Evolutionary conservation across 2,888 invertebrate species (phyloP).

Genomic region (Chloromyia formosa): DNA sequence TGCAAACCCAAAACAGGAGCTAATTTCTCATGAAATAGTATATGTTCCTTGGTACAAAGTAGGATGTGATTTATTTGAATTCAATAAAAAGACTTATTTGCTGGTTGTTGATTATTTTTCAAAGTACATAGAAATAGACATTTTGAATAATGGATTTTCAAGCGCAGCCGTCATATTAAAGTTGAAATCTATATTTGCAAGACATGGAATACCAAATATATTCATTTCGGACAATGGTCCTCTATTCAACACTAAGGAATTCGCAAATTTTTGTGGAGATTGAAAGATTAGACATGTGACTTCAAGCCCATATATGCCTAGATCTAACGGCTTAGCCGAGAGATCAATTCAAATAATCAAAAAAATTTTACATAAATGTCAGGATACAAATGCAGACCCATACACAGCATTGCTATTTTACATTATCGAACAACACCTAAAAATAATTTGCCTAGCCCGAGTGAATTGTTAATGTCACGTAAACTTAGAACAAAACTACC

Average conservation of each 20-base stretch:
- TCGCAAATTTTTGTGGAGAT: background rate
- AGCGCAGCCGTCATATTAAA: background rate
- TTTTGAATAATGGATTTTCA: slow-evolving; percentile 3
- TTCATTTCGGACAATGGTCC: slow-evolving; percentile 30
- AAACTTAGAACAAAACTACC: background rate
- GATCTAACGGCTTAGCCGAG: no score
- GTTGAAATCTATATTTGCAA: slow-evolving; percentile 26
- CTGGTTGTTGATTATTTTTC: slow-evolving; percentile 40
- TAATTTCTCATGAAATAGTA: slow-evolving; percentile 13
- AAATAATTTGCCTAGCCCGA: no score
- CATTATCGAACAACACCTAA: slow-evolving; percentile 49
- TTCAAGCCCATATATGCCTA: no score
- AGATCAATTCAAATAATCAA: no score
- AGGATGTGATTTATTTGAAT: slow-evolving; percentile 34
- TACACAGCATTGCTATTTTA: slow-evolving; percentile 48
- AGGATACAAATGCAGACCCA: slow-evolving; percentile 41
- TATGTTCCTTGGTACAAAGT: slow-evolving; percentile 34
- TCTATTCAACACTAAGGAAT: slow-evolving; percentile 24
- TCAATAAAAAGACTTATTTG: slow-evolving; percentile 19
- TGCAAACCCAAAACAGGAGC: slow-evolving; percentile 1
- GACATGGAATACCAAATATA: slow-evolving; percentile 18
- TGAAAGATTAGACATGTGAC: no score
- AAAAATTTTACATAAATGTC: no score
- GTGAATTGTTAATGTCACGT: no score
- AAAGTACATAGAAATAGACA: slow-evolving; percentile 39